Conservation (phyloP, 2,797 vertebrate species). For the Fistularia commersonii region DNA sequence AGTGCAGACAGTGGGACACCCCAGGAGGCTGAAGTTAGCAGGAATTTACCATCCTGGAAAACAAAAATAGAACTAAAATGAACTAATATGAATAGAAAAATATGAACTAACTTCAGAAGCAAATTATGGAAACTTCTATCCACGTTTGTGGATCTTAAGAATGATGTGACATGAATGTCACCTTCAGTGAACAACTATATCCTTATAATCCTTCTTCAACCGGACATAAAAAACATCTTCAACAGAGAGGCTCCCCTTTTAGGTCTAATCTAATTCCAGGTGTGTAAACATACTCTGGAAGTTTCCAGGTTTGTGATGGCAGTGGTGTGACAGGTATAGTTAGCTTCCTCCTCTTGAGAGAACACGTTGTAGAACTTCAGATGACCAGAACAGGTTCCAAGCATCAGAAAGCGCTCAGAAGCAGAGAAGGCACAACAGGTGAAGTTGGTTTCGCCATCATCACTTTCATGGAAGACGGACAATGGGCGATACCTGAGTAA, state of each 20-base stretch:
- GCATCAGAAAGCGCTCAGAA: slow-evolving; percentile 95
- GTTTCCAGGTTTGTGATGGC: slow-evolving; percentile 97
- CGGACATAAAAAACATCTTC: too few species aligned
- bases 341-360: slow-evolving; percentile 96
- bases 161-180: too few species aligned
- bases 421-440: slow-evolving; percentile 98
- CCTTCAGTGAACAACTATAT: too few species aligned
- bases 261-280: not conserved
- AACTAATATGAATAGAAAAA: too few species aligned
- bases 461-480: slow-evolving; percentile 96
- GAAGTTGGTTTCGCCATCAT: slow-evolving; percentile 97
- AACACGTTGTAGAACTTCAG: slow-evolving; percentile 98
- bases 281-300: slow-evolving; percentile 80
- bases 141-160: too few species aligned
- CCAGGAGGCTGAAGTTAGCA: slow-evolving; percentile 96
- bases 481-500: slow-evolving; percentile 90
- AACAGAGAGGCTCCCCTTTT: not conserved
- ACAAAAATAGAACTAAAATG: slow-evolving; percentile 5
- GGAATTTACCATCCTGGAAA: slow-evolving; percentile 89
- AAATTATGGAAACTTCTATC: too few species aligned
- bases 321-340: slow-evolving; percentile 96
- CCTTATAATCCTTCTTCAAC: too few species aligned
- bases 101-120: too few species aligned
- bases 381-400: slow-evolving; percentile 95
- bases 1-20: slow-evolving; percentile 95